Evolutionary conservation across 1,140 invertebrate genomes (phyloP), one percentile per base, ranked within the genome.

Genomic region (Papilio polytes): DNA sequence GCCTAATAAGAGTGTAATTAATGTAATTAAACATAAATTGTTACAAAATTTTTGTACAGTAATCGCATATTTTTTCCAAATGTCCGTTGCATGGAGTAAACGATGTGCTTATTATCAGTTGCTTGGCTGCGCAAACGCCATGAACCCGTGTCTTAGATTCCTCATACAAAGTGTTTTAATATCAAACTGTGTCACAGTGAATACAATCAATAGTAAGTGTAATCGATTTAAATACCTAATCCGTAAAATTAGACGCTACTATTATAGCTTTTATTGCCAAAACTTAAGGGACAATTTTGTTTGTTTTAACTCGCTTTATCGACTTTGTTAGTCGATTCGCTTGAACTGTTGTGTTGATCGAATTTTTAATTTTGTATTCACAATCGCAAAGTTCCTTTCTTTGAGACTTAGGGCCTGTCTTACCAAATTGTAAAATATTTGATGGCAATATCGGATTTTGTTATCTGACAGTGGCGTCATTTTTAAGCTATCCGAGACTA

Each of bases 121-220:
- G 74, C 22, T 51, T n/a, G 13, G 51, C 13, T 48, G 56, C 53
- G 20, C 41, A n/a, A 10, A 63, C 70, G 63, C 48, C 78, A 86
- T 86, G 85, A 48, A 73, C 81, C 63, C 85, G 74, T 81, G 82
- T 81, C 51, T 82, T 70, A 26, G 51, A 81, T 20, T 78, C n/a
- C 20, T 82, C 77, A 66, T 72, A 20, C 51, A 80, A 56, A 56
- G 76, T 46, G 15, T 59, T 26, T 46, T 72, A n/a, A 44, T 79
- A 77, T 80, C 72, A 20, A 78, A 8, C 36, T 84, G 79, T 82
- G 83, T 56, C 59, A 79, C 36, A 80, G 31, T 80, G 31, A 76
- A 72, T 76, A 15, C 82, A 46, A 77, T 70, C 41, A 83, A 74
- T 8, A 76, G 82, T 83, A 83, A 63, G 80, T 78, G 44, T 20